Evolutionary conservation across 2,113 vertebrate species (phyloP).

Genomic region (Hylia prasina): DNA sequence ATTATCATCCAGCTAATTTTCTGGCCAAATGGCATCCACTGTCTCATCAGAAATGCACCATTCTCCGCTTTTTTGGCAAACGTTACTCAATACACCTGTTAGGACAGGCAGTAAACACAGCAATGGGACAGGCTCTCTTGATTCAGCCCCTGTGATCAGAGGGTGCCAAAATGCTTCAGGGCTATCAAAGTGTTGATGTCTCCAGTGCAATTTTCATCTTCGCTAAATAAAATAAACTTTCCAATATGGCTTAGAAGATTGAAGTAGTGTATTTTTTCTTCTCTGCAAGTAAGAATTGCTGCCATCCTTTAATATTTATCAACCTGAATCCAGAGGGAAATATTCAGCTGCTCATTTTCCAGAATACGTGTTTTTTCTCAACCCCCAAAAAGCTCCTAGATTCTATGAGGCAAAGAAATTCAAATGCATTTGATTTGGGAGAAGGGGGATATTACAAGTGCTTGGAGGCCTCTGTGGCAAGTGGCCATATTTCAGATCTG

Average conservation of each 20-base stretch:
- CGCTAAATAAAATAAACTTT: constrained; percentile 63
- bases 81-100: constrained; percentile 2
- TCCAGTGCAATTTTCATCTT: constrained; percentile 54
- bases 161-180: constrained; percentile 59
- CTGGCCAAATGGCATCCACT: constrained; percentile 39
- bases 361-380: background rate
- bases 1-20: constrained; percentile 31
- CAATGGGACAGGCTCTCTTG: background rate
- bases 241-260: constrained; percentile 50
- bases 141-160: background rate
- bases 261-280: constrained; percentile 19
- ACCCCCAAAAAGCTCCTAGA: background rate
- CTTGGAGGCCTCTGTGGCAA: constrained; percentile 12
- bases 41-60: constrained; percentile 52
- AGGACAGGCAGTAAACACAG: background rate
- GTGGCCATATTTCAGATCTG: constrained; percentile 32
- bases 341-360: constrained; percentile 27
- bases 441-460: background rate
- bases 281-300: constrained; percentile 39
- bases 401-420: constrained; percentile 40
- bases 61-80: constrained; percentile 32
- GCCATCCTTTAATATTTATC: constrained; percentile 66
- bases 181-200: constrained; percentile 38
- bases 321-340: constrained; percentile 33
- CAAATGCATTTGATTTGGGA: constrained; percentile 6